These are phyloP conservation scores for Brevimyrus niger DNA, from an alignment of 2,113 vertebrate genomes.

Conservation along the genomic window DNA sequence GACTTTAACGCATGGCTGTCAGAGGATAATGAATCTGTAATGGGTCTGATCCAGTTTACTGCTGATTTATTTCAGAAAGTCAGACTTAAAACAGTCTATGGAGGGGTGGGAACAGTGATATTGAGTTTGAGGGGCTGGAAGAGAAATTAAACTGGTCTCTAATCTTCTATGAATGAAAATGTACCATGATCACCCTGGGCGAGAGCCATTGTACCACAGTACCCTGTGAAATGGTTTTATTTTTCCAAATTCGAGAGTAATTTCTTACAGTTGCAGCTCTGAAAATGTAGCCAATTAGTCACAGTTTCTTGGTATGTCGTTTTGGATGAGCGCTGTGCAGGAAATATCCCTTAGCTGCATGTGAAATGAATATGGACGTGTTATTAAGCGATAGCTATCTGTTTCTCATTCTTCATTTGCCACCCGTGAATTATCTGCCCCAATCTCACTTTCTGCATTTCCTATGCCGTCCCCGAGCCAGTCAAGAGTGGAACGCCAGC, in stretches of 20 bases:
- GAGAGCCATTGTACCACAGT: slow-evolving; percentile 13
- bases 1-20: background rate
- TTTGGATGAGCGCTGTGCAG: slow-evolving; percentile 31
- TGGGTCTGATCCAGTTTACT: background rate
- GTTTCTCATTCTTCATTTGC: slow-evolving; percentile 33
- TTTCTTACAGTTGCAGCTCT: slow-evolving; percentile 34
- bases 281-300: slow-evolving; percentile 38
- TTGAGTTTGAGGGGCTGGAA: slow-evolving; percentile 7
- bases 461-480: slow-evolving; percentile 17
- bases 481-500: background rate
- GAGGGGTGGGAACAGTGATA: background rate
- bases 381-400: slow-evolving; percentile 37
- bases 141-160: slow-evolving; percentile 27
- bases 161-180: slow-evolving; percentile 43
- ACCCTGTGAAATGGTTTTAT: slow-evolving; percentile 26
- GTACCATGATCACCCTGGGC: slow-evolving; percentile 36
- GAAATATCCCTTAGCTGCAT: slow-evolving; percentile 30
- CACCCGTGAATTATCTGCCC: slow-evolving; percentile 37
- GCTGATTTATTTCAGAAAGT: background rate
- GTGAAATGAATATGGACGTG: slow-evolving; percentile 27
- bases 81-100: background rate
- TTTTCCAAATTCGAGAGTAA: slow-evolving; percentile 24
- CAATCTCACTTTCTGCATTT: slow-evolving; percentile 36
- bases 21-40: background rate
- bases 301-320: slow-evolving; percentile 31